Base-by-base conservation (phyloP, 2,113 vertebrate genomes). In the Reinhardtius hippoglossoides region DNA sequence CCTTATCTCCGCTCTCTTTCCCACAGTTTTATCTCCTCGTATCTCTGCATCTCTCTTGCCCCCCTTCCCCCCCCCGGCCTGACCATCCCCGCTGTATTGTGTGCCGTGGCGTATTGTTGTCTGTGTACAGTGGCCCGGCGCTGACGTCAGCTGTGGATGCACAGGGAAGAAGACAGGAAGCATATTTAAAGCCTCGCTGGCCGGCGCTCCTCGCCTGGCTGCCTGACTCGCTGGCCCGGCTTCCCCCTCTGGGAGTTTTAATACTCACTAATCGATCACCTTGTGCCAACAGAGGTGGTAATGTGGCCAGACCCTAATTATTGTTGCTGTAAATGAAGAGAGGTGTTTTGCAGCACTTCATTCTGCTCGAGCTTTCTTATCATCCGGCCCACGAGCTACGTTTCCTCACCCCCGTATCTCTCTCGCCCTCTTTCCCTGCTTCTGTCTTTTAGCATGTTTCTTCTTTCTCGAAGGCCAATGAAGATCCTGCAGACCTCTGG, bases 271-370 rank as follows among this genome's bases (percentile, higher is more conserved):
- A 92, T 93, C 88, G 85, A 92, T 92, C 88, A 86, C 78, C 78
- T 76, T 58, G 70, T 86, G 88, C 89, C 87, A 88, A n/a, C 73
- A 74, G 84, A 91, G 82, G 89, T 81, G 87, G 80, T 87, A 82
- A 89, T 82, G 75, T 67, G 70, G 74, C 82, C 85, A 77, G 80
- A 76, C 50, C 72, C 40, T 92, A 91, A 93, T 93, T 90, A 83
- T 85, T 88, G 86, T 86, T 78, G 88, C 87, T 85, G 72, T 89
- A 90, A 91, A 90, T 92, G 81, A 91, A 90, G 81, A 81, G 64
- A 37, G 71, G 73, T 67, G 71, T 89, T 85, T 82, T 83, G 81
- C 66, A 59, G 57, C 74, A 78, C 88, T 88, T 88, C 40, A 83
- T 89, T 91, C 85, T 24, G 66, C 70, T 76, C 26, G 15, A 23